Percentiles rank a stretch among this genome's conserved stretches.
These are phyloP conservation scores for Drymodes brunneopygia DNA, from an alignment of 2,113 vertebrate genomes.

Conservation along the genomic window DNA sequence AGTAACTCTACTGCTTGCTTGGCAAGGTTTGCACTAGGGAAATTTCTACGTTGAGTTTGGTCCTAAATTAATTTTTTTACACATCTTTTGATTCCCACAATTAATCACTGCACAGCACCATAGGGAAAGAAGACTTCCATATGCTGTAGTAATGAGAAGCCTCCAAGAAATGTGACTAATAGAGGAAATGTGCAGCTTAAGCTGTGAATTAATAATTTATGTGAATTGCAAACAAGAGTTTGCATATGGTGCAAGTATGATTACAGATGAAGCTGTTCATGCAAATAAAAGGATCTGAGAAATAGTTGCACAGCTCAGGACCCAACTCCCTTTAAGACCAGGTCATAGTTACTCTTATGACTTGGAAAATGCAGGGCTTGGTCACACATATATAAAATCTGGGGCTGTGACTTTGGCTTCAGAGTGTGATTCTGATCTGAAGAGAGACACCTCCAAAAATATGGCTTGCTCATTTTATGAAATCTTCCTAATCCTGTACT, in stretches of 20 bases:
- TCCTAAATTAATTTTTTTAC: conserved; percentile 6
- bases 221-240: conserved; percentile 20
- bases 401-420: not conserved
- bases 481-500: not conserved
- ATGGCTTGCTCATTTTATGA: not conserved
- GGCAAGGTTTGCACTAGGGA: not conserved
- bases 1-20: not conserved
- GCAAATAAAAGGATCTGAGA: conserved; percentile 46
- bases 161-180: conserved; percentile 59
- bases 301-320: not conserved
- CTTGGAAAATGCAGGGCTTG: not conserved
- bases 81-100: conserved; percentile 27
- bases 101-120: not conserved
- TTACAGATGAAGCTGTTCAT: conserved; percentile 25
- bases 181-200: conserved; percentile 23
- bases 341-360: not conserved
- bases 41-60: not conserved
- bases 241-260: conserved; percentile 25
- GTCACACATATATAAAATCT: not conserved
- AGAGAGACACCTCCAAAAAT: not conserved
- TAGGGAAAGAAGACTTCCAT: conserved; percentile 60
- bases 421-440: not conserved
- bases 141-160: conserved; percentile 55
- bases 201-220: conserved; percentile 45
- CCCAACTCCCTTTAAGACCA: not conserved